Evolutionary conservation across 2,797 vertebrate genomes (phyloP).

Genomic region (Allobates femoralis): DNA sequence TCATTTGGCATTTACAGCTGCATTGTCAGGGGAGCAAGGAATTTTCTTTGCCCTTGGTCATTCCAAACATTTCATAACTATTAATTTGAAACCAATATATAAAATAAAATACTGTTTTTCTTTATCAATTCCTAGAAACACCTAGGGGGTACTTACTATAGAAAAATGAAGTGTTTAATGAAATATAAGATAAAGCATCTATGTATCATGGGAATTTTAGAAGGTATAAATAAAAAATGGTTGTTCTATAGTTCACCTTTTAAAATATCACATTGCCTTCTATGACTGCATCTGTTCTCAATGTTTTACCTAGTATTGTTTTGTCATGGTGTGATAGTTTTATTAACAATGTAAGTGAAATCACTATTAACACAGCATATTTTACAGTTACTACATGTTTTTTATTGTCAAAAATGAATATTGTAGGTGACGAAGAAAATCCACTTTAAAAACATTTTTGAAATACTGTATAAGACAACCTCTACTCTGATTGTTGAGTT

Average conservation of each 20-base stretch:
- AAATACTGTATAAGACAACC: no score
- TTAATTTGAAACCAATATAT: constrained; percentile 3
- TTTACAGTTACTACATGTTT: no score
- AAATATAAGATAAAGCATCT: neutral
- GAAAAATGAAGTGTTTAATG: neutral
- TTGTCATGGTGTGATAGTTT: no score
- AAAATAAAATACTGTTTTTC: neutral
- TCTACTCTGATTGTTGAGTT: no score
- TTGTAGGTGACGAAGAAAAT: no score
- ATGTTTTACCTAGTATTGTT: no score
- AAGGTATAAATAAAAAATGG: neutral
- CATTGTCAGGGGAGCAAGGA: constrained; percentile 4
- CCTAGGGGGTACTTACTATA: neutral
- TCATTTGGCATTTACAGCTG: constrained; percentile 26
- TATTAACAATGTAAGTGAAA: no score
- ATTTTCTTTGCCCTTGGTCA: constrained; percentile 13
- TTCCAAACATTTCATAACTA: neutral
- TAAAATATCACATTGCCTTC: neutral
- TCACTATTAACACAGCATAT: no score
- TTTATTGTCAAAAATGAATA: no score
- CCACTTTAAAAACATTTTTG: no score
- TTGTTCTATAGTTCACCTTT: neutral
- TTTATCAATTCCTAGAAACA: neutral
- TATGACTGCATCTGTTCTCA: neutral
- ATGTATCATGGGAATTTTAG: neutral